A percentile compares a stretch with the other conserved stretches of the same genome.
Evolutionary conservation across 1,140 invertebrate species (phyloP).

Genomic region (Neotoxoptera formosana): DNA sequence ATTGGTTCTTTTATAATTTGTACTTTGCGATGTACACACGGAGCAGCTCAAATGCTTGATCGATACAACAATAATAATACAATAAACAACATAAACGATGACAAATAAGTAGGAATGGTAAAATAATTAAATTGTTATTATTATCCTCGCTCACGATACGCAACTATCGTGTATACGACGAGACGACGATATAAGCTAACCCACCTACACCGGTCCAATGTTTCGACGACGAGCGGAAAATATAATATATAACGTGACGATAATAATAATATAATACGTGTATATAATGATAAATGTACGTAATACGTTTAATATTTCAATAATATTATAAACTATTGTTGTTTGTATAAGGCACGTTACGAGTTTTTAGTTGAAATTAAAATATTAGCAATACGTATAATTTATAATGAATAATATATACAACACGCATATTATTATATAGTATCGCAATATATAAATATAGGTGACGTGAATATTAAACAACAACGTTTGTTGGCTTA

Average conservation of each 20-base stretch:
- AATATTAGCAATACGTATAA: conserved; percentile 20
- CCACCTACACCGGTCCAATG: background rate
- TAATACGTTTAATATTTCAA: background rate
- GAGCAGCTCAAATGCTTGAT: background rate
- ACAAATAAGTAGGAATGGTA: background rate
- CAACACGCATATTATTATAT: background rate
- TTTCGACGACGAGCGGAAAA: background rate
- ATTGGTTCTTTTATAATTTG: background rate
- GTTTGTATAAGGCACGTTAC: conserved; percentile 28
- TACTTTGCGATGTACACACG: background rate
- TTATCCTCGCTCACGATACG: background rate
- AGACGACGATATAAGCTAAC: background rate
- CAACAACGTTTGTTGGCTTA: background rate
- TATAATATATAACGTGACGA: background rate
- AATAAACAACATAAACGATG: background rate
- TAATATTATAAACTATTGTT: conserved; percentile 24
- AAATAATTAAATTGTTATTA: conserved; percentile 3
- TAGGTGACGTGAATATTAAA: background rate
- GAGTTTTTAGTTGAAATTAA: background rate
- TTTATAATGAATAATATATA: conserved; percentile 11
- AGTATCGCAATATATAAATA: background rate
- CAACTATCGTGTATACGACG: background rate
- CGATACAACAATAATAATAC: background rate
- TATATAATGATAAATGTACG: conserved; percentile 9
- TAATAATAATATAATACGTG: conserved; percentile 18